These are phyloP conservation scores for Siphamia tubifer DNA, from an alignment of 2,113 vertebrate species.

Conservation along the genomic window DNA sequence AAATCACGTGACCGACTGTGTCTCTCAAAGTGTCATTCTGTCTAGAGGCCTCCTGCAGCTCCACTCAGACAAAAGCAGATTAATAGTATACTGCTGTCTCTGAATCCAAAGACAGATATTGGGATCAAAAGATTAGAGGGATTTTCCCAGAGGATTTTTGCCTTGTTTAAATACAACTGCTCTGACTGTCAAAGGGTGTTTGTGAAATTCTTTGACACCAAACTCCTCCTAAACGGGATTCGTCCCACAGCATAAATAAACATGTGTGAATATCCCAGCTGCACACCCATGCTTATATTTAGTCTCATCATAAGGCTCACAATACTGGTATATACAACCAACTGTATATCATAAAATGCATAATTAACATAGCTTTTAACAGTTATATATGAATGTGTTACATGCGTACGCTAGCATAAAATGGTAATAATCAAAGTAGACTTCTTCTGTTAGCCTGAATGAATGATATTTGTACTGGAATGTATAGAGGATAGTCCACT, in stretches of 20 bases:
- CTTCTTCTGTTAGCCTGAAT: no score
- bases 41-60: slow-evolving; percentile 46
- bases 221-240: slow-evolving; percentile 56
- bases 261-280: slow-evolving; percentile 1
- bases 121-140: slow-evolving; percentile 76
- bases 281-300: not conserved
- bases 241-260: slow-evolving; percentile 44
- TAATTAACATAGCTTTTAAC: not conserved
- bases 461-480: no score
- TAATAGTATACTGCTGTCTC: slow-evolving; percentile 68
- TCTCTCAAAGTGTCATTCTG: slow-evolving; percentile 56
- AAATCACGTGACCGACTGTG: slow-evolving; percentile 35
- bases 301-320: not conserved
- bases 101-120: slow-evolving; percentile 70
- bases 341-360: slow-evolving; percentile 4
- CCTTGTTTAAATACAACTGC: slow-evolving; percentile 74
- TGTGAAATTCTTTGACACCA: slow-evolving; percentile 66
- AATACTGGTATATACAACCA: not conserved
- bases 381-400: not conserved
- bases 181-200: slow-evolving; percentile 73
- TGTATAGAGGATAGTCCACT: not conserved
- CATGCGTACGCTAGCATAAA: no score
- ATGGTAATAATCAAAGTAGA: no score
- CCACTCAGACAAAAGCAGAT: slow-evolving; percentile 67
- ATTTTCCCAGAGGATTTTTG: slow-evolving; percentile 65